phyloP scores from a whole-genome alignment of 2,888 invertebrate genomes.

The Papilio elwesi region DNA sequence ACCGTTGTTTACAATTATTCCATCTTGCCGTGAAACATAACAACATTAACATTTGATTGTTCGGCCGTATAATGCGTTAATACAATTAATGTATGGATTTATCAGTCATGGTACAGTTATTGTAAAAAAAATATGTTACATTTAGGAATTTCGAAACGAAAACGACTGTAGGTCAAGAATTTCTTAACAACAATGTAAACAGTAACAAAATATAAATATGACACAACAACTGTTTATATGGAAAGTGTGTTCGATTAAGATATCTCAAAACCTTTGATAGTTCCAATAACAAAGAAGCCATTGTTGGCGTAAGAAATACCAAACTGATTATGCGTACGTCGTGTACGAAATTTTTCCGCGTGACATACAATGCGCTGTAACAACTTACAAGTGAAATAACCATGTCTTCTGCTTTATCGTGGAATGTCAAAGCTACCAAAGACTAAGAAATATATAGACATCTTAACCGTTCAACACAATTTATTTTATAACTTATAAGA shows the following conservation, averaged over 20 bases:
- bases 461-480: neutral
- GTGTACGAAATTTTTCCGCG: slow-evolving; percentile 23
- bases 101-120: no score
- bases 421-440: slow-evolving; percentile 17
- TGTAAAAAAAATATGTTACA: neutral
- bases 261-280: slow-evolving; percentile 30
- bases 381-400: slow-evolving; percentile 37
- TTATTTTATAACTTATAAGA: neutral
- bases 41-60: no score
- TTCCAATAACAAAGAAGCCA: slow-evolving; percentile 11
- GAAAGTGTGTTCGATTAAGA: slow-evolving; percentile 26
- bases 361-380: slow-evolving; percentile 29
- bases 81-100: no score
- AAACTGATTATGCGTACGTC: slow-evolving; percentile 32
- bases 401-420: slow-evolving; percentile 28
- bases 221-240: slow-evolving; percentile 11
- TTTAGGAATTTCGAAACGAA: neutral
- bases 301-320: slow-evolving; percentile 40
- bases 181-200: slow-evolving; percentile 20
- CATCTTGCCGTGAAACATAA: no score
- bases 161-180: slow-evolving; percentile 4
- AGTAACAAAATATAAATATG: slow-evolving; percentile 20
- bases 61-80: no score
- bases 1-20: no score
- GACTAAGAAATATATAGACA: slow-evolving; percentile 4